These are phyloP conservation scores for Myrmecobius fasciatus DNA, from an alignment of 2,113 vertebrate species.

Conservation along the genomic window DNA sequence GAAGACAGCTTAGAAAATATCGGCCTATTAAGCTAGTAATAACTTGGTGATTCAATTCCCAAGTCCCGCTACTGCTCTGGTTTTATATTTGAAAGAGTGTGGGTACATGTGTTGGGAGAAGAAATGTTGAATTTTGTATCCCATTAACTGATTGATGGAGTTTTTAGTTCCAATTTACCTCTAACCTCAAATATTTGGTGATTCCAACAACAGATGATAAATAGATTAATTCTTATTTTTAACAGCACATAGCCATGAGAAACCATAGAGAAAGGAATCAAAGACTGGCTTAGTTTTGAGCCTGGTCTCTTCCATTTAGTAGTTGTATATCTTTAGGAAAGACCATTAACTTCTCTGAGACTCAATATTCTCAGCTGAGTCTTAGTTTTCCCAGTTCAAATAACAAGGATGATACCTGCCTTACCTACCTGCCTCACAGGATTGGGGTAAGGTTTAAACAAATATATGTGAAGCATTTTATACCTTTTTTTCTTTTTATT, in stretches of 20 bases:
- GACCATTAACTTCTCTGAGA: background rate
- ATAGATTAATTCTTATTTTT: background rate
- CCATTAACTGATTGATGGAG: conserved; percentile 20
- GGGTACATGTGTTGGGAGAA: background rate
- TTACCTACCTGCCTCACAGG: background rate
- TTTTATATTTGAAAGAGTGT: background rate
- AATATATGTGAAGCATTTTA: background rate
- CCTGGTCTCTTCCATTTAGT: no score
- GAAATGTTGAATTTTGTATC: conserved; percentile 18
- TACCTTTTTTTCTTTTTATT: no score
- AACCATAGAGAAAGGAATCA: background rate
- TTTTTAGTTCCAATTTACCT: conserved; percentile 24
- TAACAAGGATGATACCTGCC: background rate
- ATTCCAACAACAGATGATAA: background rate
- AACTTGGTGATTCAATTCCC: accelerated
- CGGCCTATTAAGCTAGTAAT: conserved; percentile 16
- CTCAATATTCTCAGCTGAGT: background rate
- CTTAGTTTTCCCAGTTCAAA: no score
- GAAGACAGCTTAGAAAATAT: conserved; percentile 19
- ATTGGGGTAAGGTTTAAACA: background rate
- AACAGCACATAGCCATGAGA: background rate
- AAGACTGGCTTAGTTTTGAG: background rate
- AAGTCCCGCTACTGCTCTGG: background rate
- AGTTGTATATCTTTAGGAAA: background rate
- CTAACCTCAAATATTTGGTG: background rate